A percentile compares a stretch with the other conserved stretches of the same genome.
These are phyloP conservation scores for Paratrypauchen microcephalus DNA, from an alignment of 2,797 vertebrate genomes.

Conservation along the genomic window DNA sequence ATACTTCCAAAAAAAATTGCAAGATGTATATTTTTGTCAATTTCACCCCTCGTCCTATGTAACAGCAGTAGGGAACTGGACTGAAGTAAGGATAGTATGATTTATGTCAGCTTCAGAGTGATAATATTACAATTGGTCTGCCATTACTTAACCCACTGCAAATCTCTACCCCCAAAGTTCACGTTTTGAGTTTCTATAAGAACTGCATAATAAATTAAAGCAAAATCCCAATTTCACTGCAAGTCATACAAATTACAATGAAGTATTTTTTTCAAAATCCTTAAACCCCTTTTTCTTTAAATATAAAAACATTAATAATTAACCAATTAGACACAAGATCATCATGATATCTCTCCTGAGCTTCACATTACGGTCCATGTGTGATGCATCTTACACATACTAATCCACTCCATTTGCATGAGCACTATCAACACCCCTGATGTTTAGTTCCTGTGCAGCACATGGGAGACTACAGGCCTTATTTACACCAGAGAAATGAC, in stretches of 20 bases:
- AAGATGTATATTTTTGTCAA: background rate
- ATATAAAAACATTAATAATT: background rate
- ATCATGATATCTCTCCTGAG: background rate
- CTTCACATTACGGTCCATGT: background rate
- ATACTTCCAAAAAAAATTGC: no score
- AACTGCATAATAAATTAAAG: background rate
- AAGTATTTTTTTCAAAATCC: background rate
- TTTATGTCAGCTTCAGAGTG: background rate
- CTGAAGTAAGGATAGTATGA: background rate
- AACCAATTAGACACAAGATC: background rate
- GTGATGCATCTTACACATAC: constrained; percentile 1
- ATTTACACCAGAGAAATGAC: constrained; percentile 22
- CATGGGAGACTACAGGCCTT: constrained; percentile 13
- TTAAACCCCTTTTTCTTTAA: background rate
- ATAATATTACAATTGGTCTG: background rate
- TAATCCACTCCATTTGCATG: background rate
- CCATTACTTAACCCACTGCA: background rate
- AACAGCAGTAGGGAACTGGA: background rate
- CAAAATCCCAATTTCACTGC: background rate
- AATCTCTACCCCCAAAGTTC: background rate
- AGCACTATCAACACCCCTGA: constrained; percentile 1
- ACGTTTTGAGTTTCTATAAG: background rate
- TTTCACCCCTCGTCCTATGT: background rate
- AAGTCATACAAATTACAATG: background rate
- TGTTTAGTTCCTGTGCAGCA: constrained; percentile 4